Base-by-base conservation (phyloP, 2,113 vertebrate species). In the Nipponia nippon region DNA sequence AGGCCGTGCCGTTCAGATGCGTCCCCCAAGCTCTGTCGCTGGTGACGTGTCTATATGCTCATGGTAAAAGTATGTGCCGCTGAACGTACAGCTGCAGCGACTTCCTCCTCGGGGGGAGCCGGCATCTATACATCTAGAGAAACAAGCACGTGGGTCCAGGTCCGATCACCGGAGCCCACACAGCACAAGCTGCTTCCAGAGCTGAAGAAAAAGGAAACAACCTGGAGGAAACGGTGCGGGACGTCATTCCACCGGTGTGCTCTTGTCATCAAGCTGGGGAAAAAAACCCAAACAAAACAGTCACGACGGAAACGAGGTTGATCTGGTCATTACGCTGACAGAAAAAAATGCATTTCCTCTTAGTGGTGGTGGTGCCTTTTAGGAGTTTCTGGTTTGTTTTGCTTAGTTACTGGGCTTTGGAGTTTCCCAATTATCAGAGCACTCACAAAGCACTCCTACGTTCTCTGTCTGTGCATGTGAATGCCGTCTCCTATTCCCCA, bases 131-230 rank as follows among this genome's bases (percentile, higher is more conserved):
- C 1, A 1, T 70, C 79, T 73, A 6, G 15, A 53, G 91, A 53
- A 70, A 95, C 55, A 76, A 59, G 75, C 72, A 63, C 2, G 2
- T 22, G 71, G 53, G 52, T 40, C 58, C 78, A 62, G 73, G 94
- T 96, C 93, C 3, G 6, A 58, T 47, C 53, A 19, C 58, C 62
- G 5, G 12, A 90, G 93, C 83, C 89, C 72, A 58, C 55, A 62
- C 23, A 12, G 73, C 83, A 66, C 90, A 88, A 59, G 73, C 55
- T 85, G 66, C 90, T 90, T 92, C n/a, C 61, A 85, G 92, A 95
- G 83, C 80, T 92, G 76, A 55, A 20, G 19, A 44, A 89, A 89
- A 89, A 92, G 94, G 97, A 98, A 98, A 89, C 11, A 8, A 92
- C 83, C 78, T 61, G 42, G 61, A 95, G 83, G 86, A 96, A 97